Conservation (phyloP, 2,113 vertebrate genomes). For the Hemibagrus wyckioides region DNA sequence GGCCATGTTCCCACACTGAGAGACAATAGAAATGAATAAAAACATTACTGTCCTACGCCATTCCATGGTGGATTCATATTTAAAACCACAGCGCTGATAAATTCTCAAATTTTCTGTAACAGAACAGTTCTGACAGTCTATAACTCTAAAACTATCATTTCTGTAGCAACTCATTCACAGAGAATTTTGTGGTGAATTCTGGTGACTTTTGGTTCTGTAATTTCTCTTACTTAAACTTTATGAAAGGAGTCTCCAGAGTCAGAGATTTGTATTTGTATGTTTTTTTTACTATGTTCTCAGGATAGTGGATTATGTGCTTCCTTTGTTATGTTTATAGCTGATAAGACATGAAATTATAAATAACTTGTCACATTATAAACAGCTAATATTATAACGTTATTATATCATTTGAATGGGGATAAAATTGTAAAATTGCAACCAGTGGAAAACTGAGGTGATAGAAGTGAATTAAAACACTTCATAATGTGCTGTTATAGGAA, state of each 20-base stretch:
- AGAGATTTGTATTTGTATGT: background rate
- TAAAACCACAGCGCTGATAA: background rate
- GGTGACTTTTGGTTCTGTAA: background rate
- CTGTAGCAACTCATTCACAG: background rate
- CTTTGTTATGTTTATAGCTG: background rate
- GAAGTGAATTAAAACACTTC: background rate
- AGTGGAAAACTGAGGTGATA: background rate
- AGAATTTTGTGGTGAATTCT: background rate
- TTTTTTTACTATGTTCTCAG: background rate
- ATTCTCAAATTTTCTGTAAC: too few species aligned
- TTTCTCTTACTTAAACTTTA: background rate
- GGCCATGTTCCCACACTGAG: constrained; percentile 97
- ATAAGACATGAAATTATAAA: background rate
- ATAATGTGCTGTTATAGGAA: background rate
- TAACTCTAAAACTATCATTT: background rate
- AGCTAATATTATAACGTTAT: background rate
- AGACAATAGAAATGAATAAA: constrained; percentile 19
- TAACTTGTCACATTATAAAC: background rate
- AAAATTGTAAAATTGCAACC: background rate
- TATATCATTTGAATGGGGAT: background rate
- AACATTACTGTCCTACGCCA: background rate
- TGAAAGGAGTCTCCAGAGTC: background rate
- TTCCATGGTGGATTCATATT: background rate
- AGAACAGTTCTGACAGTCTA: background rate
- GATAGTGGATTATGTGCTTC: background rate